Base-by-base conservation (phyloP, 1,140 invertebrate species). In the Zaprionus tsacasi region DNA sequence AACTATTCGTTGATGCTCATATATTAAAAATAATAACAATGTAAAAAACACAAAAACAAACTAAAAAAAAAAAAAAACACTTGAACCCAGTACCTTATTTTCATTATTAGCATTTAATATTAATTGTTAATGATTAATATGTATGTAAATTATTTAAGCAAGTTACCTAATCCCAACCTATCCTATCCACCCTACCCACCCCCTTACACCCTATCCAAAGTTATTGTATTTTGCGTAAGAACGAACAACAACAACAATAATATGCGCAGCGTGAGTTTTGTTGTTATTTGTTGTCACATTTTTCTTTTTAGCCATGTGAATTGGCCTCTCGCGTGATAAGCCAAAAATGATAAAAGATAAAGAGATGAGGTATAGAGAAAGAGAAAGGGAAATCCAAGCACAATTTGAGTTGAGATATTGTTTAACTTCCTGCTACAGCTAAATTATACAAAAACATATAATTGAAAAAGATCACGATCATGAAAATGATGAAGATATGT, bases 61-160 rank as follows among this genome's bases (percentile, higher is more conserved):
- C 27, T 10, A 55, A 27, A 38, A 50, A 48, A 70, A 36, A 36
- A 50, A 67, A 64, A 63, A 70, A 78, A 82, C 82, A 91, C 90
- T 91, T 91, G 76, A 91, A 91, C 90, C 90, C 90, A 91, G 90
- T 91, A 91, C 90, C 90, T 91, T 91, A 90, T 91, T 91, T 91
- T 91, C 79, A 89, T 88, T 81, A 81, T 88, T 88, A 88, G 85
- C 85, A 89, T 88, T 87, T 89, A 82, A 77, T 81, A 89, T 88
- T 83, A 89, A 89, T 89, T 88, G 85, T 89, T 88, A 89, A 85
- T 55, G 73, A 73, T 91, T 91, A 76, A 82, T 91, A 87, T 87
- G 82, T 82, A 82, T 90, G 81, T 87, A 91, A 91, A 91, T 91
- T 81, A 88, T 91, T 91, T 91, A 88, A 88, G 83, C 64, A 72